Evolutionary conservation across 2,113 vertebrate species (phyloP), one percentile per base, ranked within the genome.

Genomic region (Chamaea fasciata): DNA sequence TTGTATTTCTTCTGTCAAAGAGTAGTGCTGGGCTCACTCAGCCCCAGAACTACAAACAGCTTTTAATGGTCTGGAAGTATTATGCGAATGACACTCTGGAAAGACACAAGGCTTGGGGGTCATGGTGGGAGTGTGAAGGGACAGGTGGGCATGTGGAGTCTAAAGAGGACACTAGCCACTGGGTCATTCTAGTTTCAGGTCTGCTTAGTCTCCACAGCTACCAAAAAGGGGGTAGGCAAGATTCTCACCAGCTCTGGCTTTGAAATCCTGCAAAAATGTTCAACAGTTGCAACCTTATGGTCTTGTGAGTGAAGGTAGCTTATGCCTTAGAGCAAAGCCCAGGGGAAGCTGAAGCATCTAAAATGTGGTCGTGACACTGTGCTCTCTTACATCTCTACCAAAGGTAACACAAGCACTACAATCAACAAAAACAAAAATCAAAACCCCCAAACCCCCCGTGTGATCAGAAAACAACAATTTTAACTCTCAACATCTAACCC

Each of bases 1-100:
- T 97, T 97, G 46, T 89, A 94, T 96, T 98, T 97, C 84, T 96
- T 97, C 96, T 95, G 96, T 87, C 95, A 97, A 95, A 95, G 77
- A 97, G 92, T 55, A 95, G 96, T 92, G 77, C 95, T 87, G 76
- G 90, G 89, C 87, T 97, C 69, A 50, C 93, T 97, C 90, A 95
- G 33, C 39, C 92, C 80, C 94, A 95, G 95, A 94, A 91, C 93
- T 92, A 95, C 93, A 75, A 96, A 97, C 95, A 97, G 94, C 69
- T 89, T 93, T 82, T 69, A 95, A 96, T 94, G 93, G 88, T 97
- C 92, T 97, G 94, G 95, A 98, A 98, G 96, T 95, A 86, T 70
- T 50, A 87, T 5, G 53, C 69, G 91, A 93, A 87, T 79, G 85
- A 90, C 77, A 62, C 49, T 95, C 76, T 96, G 96, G 97, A 97